Evolutionary conservation across 2,797 vertebrate genomes (phyloP), one percentile per base, ranked within the genome.

Genomic region (Coregonus suidteri): DNA sequence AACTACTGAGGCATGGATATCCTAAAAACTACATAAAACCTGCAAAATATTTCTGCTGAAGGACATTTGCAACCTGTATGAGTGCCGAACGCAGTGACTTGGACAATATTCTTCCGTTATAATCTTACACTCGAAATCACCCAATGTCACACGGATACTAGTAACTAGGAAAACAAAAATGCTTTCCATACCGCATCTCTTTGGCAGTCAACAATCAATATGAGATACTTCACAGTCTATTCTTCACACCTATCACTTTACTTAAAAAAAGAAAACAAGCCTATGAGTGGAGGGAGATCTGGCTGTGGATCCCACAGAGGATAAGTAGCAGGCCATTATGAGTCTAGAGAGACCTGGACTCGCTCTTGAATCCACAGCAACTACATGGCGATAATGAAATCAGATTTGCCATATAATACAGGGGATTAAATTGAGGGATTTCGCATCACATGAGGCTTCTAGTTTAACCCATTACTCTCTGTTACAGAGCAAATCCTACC

Each of bases 331-430:
- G 52, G 76, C 71, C 86, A 81, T 82, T 87, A 90, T 81, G 76
- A 89, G 78, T 62, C 83, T 79, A 30, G 18, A 80, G 72, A 86
- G 68, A 75, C 72, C 82, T 30, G 82, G 75, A 83, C 76, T 47
- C 77, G 68, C 80, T 77, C 82, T 88, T 81, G 80, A 81, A 88
- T 86, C 88, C 74, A 77, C 85, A 84, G 77, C 84, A 86, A 85
- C 83, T 75, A 77, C 77, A 41, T 53, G 47, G 91, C 77, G 90
- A 92, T 91, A 92, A 90, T 90, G 90, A 91, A 88, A 93, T 82
- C 85, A 89, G 88, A 92, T 90, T 86, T 89, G 86, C 78, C 74
- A n/a, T 85, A 80, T 84, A 77, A 81, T 34, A 78, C 80, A 25
- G 25, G 25, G 25, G 25, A 25, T 25, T 25, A 25, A 25, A 25